Evolutionary conservation across 2,888 invertebrate species (phyloP).

Genomic region (Tenthredo livida): DNA sequence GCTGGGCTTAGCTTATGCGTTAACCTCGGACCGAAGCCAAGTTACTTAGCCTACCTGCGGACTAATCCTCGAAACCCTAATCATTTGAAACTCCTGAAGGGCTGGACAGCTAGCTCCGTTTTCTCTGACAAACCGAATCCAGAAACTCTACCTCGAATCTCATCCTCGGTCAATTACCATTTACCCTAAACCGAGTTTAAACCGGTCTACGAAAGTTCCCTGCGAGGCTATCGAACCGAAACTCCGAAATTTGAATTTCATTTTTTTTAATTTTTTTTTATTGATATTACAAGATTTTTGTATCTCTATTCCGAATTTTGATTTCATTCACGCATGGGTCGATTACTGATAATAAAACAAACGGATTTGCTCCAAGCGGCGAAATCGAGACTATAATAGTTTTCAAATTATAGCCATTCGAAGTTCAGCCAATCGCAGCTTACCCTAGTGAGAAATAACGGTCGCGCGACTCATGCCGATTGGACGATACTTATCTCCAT

Average conservation of each 20-base stretch:
- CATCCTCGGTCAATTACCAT: conserved; percentile 17
- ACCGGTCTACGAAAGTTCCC: background rate
- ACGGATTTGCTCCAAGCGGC: background rate
- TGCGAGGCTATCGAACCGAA: background rate
- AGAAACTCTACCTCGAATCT: background rate
- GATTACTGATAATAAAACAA: background rate
- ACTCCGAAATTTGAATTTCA: background rate
- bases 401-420: too few relatives aligned
- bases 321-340: background rate
- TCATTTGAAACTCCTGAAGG: conserved; percentile 42
- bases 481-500: too few relatives aligned
- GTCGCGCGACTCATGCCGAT: too few relatives aligned
- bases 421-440: too few relatives aligned
- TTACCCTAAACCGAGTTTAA: background rate
- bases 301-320: too few relatives aligned
- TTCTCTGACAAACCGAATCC: conserved; percentile 35
- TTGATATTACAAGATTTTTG: too few relatives aligned
- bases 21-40: conserved; percentile 20
- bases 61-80: conserved; percentile 43
- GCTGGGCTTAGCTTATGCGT: conserved; percentile 11
- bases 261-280: too few relatives aligned
- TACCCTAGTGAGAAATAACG: too few relatives aligned
- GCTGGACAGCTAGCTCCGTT: conserved; percentile 10
- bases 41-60: background rate
- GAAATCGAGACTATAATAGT: background rate